phyloP scores from a whole-genome alignment of 2,797 vertebrate species.

The Coracias cyanogaster region DNA sequence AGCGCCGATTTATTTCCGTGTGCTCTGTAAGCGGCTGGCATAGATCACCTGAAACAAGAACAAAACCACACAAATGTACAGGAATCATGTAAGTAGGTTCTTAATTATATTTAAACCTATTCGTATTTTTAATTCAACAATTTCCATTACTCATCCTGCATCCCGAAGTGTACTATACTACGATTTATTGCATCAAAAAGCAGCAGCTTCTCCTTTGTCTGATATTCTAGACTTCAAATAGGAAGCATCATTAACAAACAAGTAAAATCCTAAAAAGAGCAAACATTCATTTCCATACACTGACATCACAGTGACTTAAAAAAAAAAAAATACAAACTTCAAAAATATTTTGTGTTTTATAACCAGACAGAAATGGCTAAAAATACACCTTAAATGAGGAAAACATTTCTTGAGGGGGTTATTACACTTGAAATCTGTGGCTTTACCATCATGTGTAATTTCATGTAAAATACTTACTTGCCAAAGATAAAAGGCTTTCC shows the following conservation, averaged over 20 bases:
- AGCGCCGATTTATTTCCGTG: background rate
- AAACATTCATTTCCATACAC: background rate
- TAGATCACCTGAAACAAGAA: slow-evolving; percentile 74
- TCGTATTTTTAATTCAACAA: background rate
- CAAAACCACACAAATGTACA: slow-evolving; percentile 8
- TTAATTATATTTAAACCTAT: background rate
- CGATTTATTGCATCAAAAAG: background rate
- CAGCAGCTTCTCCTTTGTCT: background rate
- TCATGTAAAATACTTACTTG: slow-evolving; percentile 60
- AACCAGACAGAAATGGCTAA: slow-evolving; percentile 30
- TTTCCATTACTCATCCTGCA: accelerated
- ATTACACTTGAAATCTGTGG: slow-evolving; percentile 61
- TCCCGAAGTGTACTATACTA: background rate
- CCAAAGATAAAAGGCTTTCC: slow-evolving; percentile 61
- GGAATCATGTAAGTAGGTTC: background rate
- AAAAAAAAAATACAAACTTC: background rate
- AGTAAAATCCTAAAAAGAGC: background rate
- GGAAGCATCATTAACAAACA: slow-evolving; percentile 1
- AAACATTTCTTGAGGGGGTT: slow-evolving; percentile 53
- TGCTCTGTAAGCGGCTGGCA: background rate
- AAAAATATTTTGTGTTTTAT: slow-evolving; percentile 32
- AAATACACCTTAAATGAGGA: slow-evolving; percentile 34
- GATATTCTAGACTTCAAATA: background rate
- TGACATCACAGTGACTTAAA: background rate
- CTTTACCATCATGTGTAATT: slow-evolving; percentile 63